Percentiles rank a stretch among this genome's conserved stretches.
phyloP scores from a whole-genome alignment of 1,140 invertebrate species.

The Parapsyche elsis region DNA sequence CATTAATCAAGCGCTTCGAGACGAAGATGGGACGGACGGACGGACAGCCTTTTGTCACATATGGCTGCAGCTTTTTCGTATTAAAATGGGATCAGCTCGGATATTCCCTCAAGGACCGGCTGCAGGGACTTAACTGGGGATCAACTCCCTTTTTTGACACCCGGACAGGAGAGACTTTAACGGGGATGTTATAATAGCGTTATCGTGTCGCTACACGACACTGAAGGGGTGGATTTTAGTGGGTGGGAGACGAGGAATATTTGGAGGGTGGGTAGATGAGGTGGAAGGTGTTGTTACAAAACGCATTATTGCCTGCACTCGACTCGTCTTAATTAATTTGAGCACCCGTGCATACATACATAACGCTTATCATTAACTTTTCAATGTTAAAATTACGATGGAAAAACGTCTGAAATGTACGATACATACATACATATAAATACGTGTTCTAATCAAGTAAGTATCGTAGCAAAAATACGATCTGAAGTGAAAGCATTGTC shows the following conservation, averaged over 20 bases:
- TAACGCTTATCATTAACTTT: background rate
- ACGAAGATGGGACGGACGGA: background rate
- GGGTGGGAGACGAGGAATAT: background rate
- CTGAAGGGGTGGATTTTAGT: background rate
- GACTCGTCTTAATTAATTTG: conserved; percentile 42
- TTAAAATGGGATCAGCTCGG: conserved; percentile 33
- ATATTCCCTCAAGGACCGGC: conserved; percentile 33
- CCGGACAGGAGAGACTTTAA: conserved; percentile 34
- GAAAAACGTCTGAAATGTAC: background rate
- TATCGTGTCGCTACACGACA: conserved; percentile 44
- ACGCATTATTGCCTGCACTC: conserved; percentile 39
- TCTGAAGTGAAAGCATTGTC: too few relatives aligned
- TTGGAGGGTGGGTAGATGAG: background rate
- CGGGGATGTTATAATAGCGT: conserved; percentile 46
- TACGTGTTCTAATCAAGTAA: too few relatives aligned
- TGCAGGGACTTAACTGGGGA: conserved; percentile 34
- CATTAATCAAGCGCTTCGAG: background rate
- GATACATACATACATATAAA: too few relatives aligned
- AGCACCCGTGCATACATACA: background rate
- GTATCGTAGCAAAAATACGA: too few relatives aligned
- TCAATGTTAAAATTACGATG: background rate
- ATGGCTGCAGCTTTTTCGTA: conserved; percentile 42
- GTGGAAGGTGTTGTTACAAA: background rate
- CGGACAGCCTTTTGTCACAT: conserved; percentile 1
- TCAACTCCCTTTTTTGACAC: conserved; percentile 34